Conservation (phyloP, 2,797 vertebrate genomes). For the Bryconaethiops microstoma region DNA sequence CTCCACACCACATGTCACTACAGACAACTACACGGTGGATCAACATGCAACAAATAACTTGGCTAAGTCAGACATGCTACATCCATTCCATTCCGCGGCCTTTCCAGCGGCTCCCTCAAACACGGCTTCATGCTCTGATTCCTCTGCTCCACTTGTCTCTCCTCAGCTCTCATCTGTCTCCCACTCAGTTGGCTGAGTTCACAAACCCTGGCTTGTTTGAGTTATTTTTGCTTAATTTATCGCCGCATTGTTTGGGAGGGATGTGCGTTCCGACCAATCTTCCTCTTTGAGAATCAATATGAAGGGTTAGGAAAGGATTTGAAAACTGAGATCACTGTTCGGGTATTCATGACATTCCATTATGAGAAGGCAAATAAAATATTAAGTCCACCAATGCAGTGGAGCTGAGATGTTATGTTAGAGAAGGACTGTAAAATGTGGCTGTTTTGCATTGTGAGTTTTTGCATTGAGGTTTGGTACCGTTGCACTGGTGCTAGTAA, state of each 20-base stretch:
- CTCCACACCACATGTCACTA: not conserved
- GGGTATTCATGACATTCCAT: too few species aligned
- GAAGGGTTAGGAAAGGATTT: not conserved
- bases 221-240: not conserved
- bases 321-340: too few species aligned
- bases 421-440: too few species aligned
- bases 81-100: too few species aligned
- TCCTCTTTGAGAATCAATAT: not conserved
- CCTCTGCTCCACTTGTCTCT: constrained; percentile 18
- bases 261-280: not conserved
- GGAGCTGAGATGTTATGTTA: too few species aligned
- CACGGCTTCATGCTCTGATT: constrained; percentile 16
- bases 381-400: too few species aligned
- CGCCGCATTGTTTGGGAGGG: not conserved
- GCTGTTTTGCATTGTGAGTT: too few species aligned
- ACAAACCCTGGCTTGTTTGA: not conserved
- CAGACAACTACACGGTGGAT: not conserved
- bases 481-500: too few species aligned
- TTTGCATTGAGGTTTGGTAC: too few species aligned
- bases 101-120: constrained; percentile 7
- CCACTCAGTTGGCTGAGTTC: not conserved
- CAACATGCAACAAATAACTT: not conserved
- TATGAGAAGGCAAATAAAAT: too few species aligned
- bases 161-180: constrained; percentile 16
- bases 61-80: not conserved